Base-by-base conservation (phyloP, 37 sponge, comb jelly and placozoan genomes). In the Lycopodina hypogea region DNA sequence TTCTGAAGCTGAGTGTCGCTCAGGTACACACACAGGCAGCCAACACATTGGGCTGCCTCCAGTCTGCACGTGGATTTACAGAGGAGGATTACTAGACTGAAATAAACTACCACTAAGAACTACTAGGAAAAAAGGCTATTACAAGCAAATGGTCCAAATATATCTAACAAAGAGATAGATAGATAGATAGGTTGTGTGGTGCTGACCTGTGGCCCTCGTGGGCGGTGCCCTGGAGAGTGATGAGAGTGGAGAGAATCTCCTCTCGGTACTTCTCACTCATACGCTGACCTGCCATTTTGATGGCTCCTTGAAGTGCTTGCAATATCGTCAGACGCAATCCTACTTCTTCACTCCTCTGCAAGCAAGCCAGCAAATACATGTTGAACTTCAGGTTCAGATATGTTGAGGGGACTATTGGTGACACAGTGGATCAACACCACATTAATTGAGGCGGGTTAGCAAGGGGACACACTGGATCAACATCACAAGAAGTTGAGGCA, bases 241-340 rank as follows among this genome's bases (percentile, higher is more conserved):
- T 19, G 37, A 89, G 41, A 0, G 89, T 89, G 55, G 66, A 33
- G 0, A 68, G 56, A 19, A 89, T 78, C 60, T 89, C 89, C 18
- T 21, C 42, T 12, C 57, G 62, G 28, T 82, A 64, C 50, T 89
- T 83, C 60, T 74, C 72, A 34, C 74, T 78, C 53, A 85, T 85
- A n/a, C 72, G 37, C 32, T 45, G 42, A 1, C 86, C 90, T 23
- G 56, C 77, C 0, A 42, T 30, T 51, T 75, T 45, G 18, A 85
- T 56, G n/a, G 71, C 86, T 1, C 81, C 86, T 30, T 24, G 38
- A 35, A 90, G 69, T 29, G 89, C 83, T 69, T 89, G 77, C 32
- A 89, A 69, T 26, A 79, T 61, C 0, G 86, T 79, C 71, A 71
- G 48, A 30, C 81, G 56, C 81, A 80, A 42, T 1, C 70, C 71